These are phyloP conservation scores for Chaetogeoica ovagalla DNA, from an alignment of 2,888 invertebrate species.

Conservation along the genomic window DNA sequence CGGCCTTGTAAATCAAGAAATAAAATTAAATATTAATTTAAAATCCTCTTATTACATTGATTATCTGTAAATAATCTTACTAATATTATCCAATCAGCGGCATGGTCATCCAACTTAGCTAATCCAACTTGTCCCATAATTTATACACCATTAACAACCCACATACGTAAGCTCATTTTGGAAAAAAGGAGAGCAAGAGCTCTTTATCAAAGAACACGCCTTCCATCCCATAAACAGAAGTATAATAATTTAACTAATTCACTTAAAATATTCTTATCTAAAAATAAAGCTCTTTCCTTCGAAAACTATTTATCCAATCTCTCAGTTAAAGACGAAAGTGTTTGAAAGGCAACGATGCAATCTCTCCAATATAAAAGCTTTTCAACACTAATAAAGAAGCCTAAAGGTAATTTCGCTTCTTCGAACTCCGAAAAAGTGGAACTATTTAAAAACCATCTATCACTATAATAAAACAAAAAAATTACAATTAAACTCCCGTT, in stretches of 20 bases:
- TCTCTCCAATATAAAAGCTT: not conserved
- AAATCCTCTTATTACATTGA: not conserved
- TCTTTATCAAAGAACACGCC: not conserved
- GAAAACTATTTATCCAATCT: not conserved
- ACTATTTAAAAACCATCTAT: not conserved
- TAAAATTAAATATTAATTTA: slow-evolving; percentile 2
- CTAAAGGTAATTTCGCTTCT: not conserved
- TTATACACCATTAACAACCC: not conserved
- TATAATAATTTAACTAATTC: not conserved
- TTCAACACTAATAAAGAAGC: not conserved
- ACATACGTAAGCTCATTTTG: not conserved
- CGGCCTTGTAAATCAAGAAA: not conserved
- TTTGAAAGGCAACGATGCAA: slow-evolving; percentile 16
- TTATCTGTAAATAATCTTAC: not conserved
- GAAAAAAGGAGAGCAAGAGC: slow-evolving; percentile 6
- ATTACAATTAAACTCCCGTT: no score
- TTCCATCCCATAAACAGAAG: not conserved
- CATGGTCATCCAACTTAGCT: not conserved
- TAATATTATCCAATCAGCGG: slow-evolving; percentile 7
- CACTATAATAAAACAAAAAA: no score
- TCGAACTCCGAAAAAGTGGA: not conserved
- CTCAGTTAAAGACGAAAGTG: not conserved
- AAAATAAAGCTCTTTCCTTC: not conserved
- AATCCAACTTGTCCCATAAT: not conserved
- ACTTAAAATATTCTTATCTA: not conserved